Conservation (phyloP, 2,888 invertebrate genomes). For the Dynastes hyllus region DNA sequence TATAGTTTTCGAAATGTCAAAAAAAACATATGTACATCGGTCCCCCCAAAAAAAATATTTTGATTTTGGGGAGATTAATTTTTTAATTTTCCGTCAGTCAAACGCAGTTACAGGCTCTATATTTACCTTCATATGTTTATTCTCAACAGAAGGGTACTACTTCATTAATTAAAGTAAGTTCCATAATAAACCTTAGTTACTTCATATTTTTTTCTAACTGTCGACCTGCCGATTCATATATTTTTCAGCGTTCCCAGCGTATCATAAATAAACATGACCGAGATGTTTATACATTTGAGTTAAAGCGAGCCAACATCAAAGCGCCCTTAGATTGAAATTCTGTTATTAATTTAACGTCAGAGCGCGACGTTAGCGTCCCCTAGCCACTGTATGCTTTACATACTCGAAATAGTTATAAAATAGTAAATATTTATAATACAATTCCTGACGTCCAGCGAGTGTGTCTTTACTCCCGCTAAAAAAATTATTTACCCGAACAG, state of each 20-base stretch:
- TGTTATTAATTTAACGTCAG: constrained; percentile 34
- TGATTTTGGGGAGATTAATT: background rate
- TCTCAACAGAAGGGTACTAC: constrained; percentile 4
- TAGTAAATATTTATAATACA: constrained; percentile 42
- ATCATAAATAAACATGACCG: constrained; percentile 21
- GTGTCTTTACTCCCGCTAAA: constrained; percentile 16
- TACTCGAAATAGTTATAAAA: constrained; percentile 32
- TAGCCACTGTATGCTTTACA: background rate
- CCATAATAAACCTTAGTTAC: background rate
- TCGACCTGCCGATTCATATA: constrained; percentile 8
- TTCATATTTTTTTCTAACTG: constrained; percentile 6
- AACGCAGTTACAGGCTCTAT: background rate
- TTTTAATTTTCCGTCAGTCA: background rate
- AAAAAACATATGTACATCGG: too few species aligned
- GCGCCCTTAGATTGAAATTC: constrained; percentile 28
- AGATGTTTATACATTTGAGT: constrained; percentile 13
- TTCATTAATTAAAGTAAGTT: constrained; percentile 16
- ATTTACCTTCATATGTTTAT: constrained; percentile 6
- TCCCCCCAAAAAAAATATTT: too few species aligned
- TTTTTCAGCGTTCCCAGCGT: background rate
- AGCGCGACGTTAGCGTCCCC: background rate
- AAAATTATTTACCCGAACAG: constrained; percentile 33
- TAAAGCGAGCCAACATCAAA: constrained; percentile 38
- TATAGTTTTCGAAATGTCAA: too few species aligned
- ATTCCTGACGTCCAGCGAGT: constrained; percentile 9